Percentiles rank a stretch among this genome's conserved stretches.
Conservation (phyloP, 2,888 invertebrate species). For the Lampropteryx suffumata region DNA sequence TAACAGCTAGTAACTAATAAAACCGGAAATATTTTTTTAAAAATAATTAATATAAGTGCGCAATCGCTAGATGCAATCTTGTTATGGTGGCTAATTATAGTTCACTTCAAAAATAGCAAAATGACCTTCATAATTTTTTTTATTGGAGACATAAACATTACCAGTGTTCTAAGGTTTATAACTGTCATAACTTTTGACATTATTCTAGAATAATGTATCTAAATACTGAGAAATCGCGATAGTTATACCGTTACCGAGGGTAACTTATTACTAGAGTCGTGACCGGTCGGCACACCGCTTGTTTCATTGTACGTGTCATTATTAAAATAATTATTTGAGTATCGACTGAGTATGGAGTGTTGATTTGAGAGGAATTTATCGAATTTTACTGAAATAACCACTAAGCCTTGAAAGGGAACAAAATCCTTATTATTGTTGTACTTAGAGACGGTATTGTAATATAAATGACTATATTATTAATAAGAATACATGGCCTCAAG, state of each 20-base stretch:
- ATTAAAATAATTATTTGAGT: constrained; percentile 51
- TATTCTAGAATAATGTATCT: constrained; percentile 7
- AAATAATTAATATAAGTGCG: no score
- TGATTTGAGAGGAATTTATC: constrained; percentile 43
- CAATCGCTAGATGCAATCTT: no score
- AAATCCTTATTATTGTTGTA: not conserved
- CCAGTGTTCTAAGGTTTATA: not conserved
- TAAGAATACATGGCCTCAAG: no score
- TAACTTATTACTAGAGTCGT: constrained; percentile 26
- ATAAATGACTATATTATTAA: no score
- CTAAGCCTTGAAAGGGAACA: not conserved
- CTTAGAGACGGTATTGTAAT: no score
- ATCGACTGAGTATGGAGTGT: constrained; percentile 29
- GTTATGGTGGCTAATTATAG: no score
- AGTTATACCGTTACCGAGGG: constrained; percentile 14
- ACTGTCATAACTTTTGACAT: constrained; percentile 9
- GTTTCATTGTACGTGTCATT: constrained; percentile 47
- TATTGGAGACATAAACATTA: no score
- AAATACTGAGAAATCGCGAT: constrained; percentile 19
- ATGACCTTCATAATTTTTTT: no score
- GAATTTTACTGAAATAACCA: constrained; percentile 34
- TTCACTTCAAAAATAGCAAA: no score
- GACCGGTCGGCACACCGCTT: constrained; percentile 22
- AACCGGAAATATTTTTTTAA: no score
- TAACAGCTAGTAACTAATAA: no score